These are phyloP conservation scores for Styela clava DNA, from an alignment of 23 tunicate species.

Conservation along the genomic window DNA sequence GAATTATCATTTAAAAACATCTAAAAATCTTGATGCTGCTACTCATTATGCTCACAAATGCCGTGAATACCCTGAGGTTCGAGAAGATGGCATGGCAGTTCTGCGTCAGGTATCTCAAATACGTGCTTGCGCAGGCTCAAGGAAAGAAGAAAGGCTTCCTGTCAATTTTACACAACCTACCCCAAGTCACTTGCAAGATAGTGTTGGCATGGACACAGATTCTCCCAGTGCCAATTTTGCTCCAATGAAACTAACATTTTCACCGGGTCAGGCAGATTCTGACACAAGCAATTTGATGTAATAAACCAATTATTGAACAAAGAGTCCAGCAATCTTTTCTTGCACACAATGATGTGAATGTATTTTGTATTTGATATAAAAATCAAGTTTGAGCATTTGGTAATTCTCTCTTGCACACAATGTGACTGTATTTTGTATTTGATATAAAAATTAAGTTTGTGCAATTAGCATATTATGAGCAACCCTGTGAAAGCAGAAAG, in stretches of 20 bases:
- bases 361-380: too few species aligned
- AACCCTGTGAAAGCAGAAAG: too few species aligned
- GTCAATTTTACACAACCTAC: conserved; percentile 32
- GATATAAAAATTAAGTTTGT: too few species aligned
- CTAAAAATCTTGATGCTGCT: conserved; percentile 46
- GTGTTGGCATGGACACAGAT: conserved; percentile 39
- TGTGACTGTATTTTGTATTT: too few species aligned
- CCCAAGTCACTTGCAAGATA: conserved; percentile 36
- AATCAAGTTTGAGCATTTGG: too few species aligned
- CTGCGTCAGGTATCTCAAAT: conserved; percentile 63
- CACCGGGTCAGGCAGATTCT: conserved; percentile 70
- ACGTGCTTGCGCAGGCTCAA: conserved; percentile 25
- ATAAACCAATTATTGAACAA: too few species aligned
- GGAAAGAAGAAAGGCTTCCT: neutral
- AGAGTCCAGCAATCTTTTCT: too few species aligned
- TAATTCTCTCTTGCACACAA: too few species aligned
- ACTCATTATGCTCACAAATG: conserved; percentile 83
- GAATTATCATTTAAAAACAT: conserved; percentile 41
- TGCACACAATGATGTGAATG: too few species aligned
- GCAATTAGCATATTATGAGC: too few species aligned
- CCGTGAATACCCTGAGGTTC: conserved; percentile 55
- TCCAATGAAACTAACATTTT: conserved; percentile 72
- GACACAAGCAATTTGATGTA: conserved; percentile 62
- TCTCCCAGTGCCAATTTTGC: conserved; percentile 60
- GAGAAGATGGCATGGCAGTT: conserved; percentile 67